Evolutionary conservation across 2,113 vertebrate species (phyloP).

Genomic region (Phalacrocorax brasilianus): DNA sequence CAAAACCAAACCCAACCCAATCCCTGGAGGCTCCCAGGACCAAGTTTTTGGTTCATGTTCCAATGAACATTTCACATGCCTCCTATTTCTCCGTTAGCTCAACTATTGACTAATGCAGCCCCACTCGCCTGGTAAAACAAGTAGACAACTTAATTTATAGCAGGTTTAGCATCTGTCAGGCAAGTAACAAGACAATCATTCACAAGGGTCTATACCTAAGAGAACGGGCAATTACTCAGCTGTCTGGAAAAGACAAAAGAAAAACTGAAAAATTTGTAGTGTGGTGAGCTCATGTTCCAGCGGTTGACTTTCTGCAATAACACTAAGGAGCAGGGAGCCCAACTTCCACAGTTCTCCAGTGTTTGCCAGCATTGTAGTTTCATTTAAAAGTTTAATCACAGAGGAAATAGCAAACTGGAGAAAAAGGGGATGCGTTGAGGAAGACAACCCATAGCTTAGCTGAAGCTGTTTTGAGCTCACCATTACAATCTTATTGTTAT

Average conservation of each 20-base stretch:
- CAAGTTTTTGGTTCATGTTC: neutral
- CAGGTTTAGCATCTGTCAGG: constrained; percentile 47
- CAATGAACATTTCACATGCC: neutral
- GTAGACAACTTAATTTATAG: constrained; percentile 47
- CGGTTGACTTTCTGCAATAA: neutral
- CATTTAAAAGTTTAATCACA: neutral
- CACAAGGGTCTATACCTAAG: neutral
- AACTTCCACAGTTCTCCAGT: neutral
- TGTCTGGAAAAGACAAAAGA: constrained; percentile 21
- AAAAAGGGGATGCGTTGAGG: neutral
- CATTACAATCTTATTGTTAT: neutral
- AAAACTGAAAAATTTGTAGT: neutral
- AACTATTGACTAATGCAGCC: neutral
- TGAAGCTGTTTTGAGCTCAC: neutral
- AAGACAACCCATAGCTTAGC: neutral
- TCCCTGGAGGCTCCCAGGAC: neutral
- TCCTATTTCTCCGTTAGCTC: neutral
- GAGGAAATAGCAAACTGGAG: neutral
- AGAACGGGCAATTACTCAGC: neutral
- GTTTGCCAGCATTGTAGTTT: neutral
- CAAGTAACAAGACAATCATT: constrained; percentile 35
- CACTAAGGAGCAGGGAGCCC: neutral
- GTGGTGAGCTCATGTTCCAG: neutral
- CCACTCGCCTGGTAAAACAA: neutral
- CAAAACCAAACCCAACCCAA: neutral